phyloP scores from a whole-genome alignment of 2,888 invertebrate genomes.

The Pristionchus exspectatus region DNA sequence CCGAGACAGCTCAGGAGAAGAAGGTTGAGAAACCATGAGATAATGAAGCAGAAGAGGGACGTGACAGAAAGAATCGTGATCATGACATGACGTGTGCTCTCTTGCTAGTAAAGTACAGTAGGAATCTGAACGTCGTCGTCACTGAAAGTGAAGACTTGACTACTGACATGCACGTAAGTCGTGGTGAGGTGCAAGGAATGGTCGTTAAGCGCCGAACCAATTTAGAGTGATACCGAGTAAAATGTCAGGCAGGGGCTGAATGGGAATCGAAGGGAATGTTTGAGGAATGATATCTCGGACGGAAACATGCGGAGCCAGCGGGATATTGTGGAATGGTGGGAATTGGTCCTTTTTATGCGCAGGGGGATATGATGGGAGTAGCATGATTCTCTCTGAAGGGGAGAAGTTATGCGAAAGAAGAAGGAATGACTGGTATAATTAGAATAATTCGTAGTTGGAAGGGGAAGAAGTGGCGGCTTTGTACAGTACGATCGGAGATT shows the following conservation, averaged over 20 bases:
- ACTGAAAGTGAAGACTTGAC: not conserved
- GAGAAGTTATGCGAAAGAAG: not conserved
- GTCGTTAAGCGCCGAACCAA: not conserved
- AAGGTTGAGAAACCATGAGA: conserved; percentile 33
- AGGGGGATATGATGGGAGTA: not conserved
- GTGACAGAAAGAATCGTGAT: conserved; percentile 20
- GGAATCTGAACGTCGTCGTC: not conserved
- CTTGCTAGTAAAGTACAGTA: not conserved
- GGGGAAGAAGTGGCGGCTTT: no score
- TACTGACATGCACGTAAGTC: not conserved
- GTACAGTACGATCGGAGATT: no score
- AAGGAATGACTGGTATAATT: no score
- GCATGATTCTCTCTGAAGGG: not conserved
- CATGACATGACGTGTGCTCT: conserved; percentile 12
- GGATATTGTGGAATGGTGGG: not conserved
- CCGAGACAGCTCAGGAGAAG: conserved; percentile 7
- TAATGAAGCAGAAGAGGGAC: conserved; percentile 35
- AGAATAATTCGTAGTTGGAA: no score
- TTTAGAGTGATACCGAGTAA: no score
- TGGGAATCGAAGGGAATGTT: no score
- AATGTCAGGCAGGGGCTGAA: no score
- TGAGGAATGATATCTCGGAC: no score
- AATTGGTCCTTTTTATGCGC: not conserved
- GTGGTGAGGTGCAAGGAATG: not conserved
- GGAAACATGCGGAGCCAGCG: no score